These are phyloP conservation scores for Crepidodera aurea DNA, from an alignment of 2,888 invertebrate species.

Conservation along the genomic window DNA sequence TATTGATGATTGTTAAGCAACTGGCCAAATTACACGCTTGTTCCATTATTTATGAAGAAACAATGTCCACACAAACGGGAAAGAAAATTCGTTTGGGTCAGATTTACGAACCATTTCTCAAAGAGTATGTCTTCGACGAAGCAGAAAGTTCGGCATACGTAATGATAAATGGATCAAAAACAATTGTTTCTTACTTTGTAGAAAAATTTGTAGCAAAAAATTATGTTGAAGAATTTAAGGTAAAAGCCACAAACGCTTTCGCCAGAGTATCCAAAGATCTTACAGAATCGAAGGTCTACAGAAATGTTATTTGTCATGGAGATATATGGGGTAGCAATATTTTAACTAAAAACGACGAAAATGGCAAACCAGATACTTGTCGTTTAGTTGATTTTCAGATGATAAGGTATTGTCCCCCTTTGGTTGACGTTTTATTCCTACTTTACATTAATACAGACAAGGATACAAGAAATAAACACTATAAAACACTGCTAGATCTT, in stretches of 20 bases:
- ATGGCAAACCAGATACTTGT: neutral
- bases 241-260: slow-evolving; percentile 12
- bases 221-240: slow-evolving; percentile 25
- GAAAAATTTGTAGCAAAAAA: slow-evolving; percentile 29
- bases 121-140: slow-evolving; percentile 34
- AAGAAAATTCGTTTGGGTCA: slow-evolving; percentile 45
- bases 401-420: slow-evolving; percentile 68
- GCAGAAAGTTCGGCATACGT: slow-evolving; percentile 1
- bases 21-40: slow-evolving; percentile 53
- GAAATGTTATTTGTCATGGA: slow-evolving; percentile 56
- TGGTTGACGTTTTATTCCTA: slow-evolving; percentile 67
- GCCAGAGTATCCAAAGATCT: slow-evolving; percentile 21
- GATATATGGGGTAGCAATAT: slow-evolving; percentile 53
- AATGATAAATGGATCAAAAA: slow-evolving; percentile 6
- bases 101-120: slow-evolving; percentile 44
- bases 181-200: slow-evolving; percentile 16
- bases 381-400: slow-evolving; percentile 53
- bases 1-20: slow-evolving; percentile 42
- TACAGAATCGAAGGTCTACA: slow-evolving; percentile 54
- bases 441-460: slow-evolving; percentile 41
- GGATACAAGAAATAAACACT: slow-evolving; percentile 35
- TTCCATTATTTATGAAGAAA: slow-evolving; percentile 52
- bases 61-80: slow-evolving; percentile 38
- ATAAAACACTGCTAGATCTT: slow-evolving; percentile 37
- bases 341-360: slow-evolving; percentile 37